Conservation (phyloP, 2,797 vertebrate genomes). For the Crocodylus rhombifer region DNA sequence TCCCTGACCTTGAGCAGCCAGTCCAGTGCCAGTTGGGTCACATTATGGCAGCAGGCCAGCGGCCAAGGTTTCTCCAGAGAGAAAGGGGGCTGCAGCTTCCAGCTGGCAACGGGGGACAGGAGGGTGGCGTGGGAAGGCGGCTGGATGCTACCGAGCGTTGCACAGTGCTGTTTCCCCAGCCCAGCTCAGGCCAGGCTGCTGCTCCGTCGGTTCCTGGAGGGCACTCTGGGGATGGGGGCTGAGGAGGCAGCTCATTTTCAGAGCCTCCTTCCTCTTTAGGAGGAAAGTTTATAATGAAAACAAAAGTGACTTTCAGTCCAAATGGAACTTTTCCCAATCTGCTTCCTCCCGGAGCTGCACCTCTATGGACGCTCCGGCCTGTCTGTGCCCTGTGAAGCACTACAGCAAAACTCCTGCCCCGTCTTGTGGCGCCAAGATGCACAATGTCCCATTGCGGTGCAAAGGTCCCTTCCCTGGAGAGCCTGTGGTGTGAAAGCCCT, state of each 20-base stretch:
- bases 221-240: fast-evolving
- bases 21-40: fast-evolving
- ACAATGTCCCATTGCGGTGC: no score
- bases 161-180: background rate
- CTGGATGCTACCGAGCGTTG: fast-evolving
- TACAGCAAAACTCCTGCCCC: background rate
- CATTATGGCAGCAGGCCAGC: fast-evolving
- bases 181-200: fast-evolving
- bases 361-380: no score
- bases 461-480: background rate
- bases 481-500: background rate
- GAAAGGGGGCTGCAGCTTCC: background rate
- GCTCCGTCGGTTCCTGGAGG: conserved; percentile 16
- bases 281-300: conserved; percentile 54
- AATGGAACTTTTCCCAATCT: background rate
- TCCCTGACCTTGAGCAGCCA: background rate
- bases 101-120: fast-evolving
- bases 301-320: conserved; percentile 27
- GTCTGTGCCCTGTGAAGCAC: background rate
- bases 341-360: background rate
- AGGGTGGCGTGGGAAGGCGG: background rate
- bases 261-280: background rate
- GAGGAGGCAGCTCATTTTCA: background rate
- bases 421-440: background rate
- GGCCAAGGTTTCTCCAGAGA: background rate